phyloP scores from a whole-genome alignment of 2,888 invertebrate genomes.

The Falcaria lacertinaria region DNA sequence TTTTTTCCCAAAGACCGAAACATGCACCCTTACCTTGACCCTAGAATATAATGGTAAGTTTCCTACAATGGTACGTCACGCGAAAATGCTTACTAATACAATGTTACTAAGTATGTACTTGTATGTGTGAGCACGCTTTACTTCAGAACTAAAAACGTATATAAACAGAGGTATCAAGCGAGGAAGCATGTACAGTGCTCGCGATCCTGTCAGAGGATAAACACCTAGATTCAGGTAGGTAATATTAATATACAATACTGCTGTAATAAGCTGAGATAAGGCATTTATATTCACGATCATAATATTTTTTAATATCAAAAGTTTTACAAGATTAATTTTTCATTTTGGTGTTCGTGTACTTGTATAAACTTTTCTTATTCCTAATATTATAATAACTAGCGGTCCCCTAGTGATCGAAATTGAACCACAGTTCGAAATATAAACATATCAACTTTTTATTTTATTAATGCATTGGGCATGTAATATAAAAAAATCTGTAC shows the following conservation, averaged over 20 bases:
- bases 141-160: neutral
- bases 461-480: no score
- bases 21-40: neutral
- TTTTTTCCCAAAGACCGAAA: neutral
- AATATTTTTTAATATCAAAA: no score
- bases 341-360: no score
- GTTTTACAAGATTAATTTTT: no score
- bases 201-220: slow-evolving; percentile 2
- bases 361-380: no score
- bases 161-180: slow-evolving; percentile 2
- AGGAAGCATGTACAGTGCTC: slow-evolving; percentile 2
- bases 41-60: slow-evolving; percentile 1
- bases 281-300: no score
- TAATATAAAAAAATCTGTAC: no score
- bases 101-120: neutral
- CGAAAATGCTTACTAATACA: neutral
- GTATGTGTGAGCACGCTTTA: neutral
- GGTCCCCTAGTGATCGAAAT: no score
- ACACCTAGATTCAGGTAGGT: neutral
- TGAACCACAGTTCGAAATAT: no score
- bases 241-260: neutral
- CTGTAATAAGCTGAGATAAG: no score
- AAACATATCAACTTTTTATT: no score
- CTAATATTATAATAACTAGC: no score
- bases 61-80: neutral